Conservation (phyloP, 92 coral and sea anemone genomes). For the Micromussa lordhowensis region DNA sequence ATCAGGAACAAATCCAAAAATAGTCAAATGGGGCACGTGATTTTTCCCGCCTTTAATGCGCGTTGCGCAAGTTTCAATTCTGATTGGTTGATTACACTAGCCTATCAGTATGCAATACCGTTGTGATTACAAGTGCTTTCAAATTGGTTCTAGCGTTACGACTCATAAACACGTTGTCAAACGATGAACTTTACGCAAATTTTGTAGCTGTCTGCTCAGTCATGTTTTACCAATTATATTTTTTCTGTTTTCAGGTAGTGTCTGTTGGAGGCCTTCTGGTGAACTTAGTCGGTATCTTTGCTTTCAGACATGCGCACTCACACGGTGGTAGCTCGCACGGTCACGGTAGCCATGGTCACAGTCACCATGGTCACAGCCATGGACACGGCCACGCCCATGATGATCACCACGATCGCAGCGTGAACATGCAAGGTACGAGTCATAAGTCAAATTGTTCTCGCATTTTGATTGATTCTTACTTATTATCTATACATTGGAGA, state of each 20-base stretch:
- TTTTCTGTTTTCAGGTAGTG: slow-evolving; percentile 70
- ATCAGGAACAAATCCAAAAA: not conserved
- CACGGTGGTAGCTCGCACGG: slow-evolving; percentile 73
- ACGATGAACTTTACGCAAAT: not conserved
- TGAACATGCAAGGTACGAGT: slow-evolving; percentile 94
- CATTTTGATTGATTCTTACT: not conserved
- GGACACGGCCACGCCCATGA: slow-evolving; percentile 22
- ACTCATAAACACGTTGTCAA: not conserved
- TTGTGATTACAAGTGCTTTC: not conserved
- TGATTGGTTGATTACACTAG: not conserved
- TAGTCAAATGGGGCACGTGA: too few species aligned
- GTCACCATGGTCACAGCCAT: slow-evolving; percentile 76
- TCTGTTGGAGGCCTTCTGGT: slow-evolving; percentile 94
- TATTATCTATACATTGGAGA: too few species aligned
- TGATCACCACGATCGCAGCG: slow-evolving; percentile 85
- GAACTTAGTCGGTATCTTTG: slow-evolving; percentile 93
- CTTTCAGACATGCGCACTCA: slow-evolving; percentile 98
- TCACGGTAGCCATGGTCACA: slow-evolving; percentile 71
- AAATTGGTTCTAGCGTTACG: not conserved
- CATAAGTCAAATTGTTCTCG: not conserved
- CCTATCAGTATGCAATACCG: not conserved
- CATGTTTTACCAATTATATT: not conserved
- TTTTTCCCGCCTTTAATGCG: not conserved
- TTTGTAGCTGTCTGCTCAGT: not conserved
- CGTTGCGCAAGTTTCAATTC: not conserved